Evolutionary conservation across 1,140 invertebrate species (phyloP), one percentile per base, ranked within the genome.

Genomic region (Drosophila pectinifera): DNA sequence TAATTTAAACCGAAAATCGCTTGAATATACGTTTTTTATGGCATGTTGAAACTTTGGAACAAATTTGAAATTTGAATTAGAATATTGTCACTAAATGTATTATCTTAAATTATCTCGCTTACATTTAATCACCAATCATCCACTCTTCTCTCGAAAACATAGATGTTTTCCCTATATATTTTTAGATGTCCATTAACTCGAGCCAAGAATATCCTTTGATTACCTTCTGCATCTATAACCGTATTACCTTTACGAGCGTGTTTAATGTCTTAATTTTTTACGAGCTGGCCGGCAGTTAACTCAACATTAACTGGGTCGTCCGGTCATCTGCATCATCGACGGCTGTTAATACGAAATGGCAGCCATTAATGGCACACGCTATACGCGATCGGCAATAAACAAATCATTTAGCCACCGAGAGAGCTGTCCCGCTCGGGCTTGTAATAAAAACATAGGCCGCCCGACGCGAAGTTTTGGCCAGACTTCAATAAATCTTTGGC

Each of bases 321-420:
- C 62, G 54, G 73, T 81, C 68, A 77, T 63, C 69, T 46, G 59
- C 59, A 49, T 45, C 64, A 24, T 22, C 42, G 45, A 78, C 49
- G 43, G 62, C 81, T 68, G 55, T 61, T 81, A 78, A 86, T 86
- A 57, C 80, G 42, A 78, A 81, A 74, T 86, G 76, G 62, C 80
- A 76, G 80, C 78, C 73, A 81, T 85, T 86, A 82, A 82, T 88
- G 79, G 69, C 75, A 75, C 75, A 83, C 61, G 79, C 75, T 79
- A 34, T 62, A 75, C 53, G 70, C 78, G 70, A 72, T 82, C 69
- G 55, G 46, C 70, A 46, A 72, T 88, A 88, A 88, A 88, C 83
- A 88, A 86, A 86, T 86, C 72, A 88, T 86, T 88, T 76, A 69
- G 36, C 54, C 65, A 57, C 70, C 56, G 74, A 28, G 56, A 73